Conservation (phyloP, 2,113 vertebrate species). For the Aegithalos caudatus region DNA sequence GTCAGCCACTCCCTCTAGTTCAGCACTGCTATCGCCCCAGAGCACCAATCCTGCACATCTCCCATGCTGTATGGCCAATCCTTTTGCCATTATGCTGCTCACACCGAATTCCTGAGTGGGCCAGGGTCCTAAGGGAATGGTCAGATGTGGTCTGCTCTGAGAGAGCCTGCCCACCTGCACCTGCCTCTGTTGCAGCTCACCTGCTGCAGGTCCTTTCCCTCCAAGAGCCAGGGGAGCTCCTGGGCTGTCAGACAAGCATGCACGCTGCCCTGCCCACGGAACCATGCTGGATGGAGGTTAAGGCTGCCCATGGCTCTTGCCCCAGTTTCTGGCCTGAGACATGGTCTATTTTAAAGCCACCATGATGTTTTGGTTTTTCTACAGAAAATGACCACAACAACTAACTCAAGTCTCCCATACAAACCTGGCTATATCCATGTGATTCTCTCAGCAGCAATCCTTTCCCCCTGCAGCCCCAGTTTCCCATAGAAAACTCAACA, state of each 20-base stretch:
- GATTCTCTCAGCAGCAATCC: background rate
- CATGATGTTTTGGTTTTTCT: background rate
- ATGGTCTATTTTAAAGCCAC: background rate
- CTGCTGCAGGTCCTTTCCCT: background rate
- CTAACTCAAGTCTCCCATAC: background rate
- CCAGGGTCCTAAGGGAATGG: background rate
- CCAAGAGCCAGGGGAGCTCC: background rate
- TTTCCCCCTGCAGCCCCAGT: background rate
- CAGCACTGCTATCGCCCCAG: fast-evolving
- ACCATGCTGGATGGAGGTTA: background rate
- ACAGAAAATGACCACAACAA: background rate
- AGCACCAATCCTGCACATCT: background rate
- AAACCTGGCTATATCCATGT: background rate
- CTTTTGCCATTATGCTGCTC: background rate
- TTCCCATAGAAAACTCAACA: background rate
- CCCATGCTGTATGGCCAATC: fast-evolving
- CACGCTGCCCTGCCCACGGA: background rate
- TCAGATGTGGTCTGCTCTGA: background rate
- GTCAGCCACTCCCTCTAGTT: background rate
- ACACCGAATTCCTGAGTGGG: fast-evolving
- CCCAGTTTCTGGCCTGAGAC: background rate
- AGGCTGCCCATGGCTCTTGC: background rate
- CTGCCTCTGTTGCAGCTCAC: background rate
- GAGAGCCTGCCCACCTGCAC: background rate
- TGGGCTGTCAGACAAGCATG: background rate